Evolutionary conservation across 35 echinoderm and acorn worm genomes (phyloP).

Genomic region (Amphiura filiformis): DNA sequence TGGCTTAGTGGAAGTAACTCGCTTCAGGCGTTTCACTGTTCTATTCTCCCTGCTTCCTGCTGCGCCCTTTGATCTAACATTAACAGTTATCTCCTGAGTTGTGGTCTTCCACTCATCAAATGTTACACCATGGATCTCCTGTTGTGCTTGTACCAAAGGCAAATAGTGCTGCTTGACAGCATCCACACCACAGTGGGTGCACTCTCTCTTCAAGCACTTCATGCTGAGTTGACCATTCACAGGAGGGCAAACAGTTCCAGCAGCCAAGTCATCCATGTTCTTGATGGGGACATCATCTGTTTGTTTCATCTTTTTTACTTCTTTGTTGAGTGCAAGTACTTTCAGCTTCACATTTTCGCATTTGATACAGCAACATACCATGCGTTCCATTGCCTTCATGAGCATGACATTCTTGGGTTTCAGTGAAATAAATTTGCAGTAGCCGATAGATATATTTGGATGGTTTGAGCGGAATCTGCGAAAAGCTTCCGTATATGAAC

Average conservation of each 20-base stretch:
- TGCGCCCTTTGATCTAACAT: neutral
- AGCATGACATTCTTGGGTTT: constrained; percentile 22
- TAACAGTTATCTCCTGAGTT: neutral
- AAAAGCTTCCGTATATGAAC: neutral
- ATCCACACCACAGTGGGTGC: neutral
- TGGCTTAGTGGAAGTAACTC: neutral
- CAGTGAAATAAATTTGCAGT: neutral
- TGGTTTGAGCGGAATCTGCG: neutral
- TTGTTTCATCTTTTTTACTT: neutral
- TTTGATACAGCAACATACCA: constrained; percentile 4
- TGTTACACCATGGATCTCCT: neutral
- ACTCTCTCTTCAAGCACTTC: neutral
- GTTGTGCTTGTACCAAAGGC: neutral
- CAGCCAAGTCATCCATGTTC: neutral
- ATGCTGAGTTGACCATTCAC: neutral
- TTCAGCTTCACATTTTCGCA: constrained; percentile 26
- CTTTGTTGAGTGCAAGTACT: constrained; percentile 2
- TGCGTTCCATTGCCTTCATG: constrained; percentile 4
- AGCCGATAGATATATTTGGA: neutral
- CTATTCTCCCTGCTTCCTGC: neutral
- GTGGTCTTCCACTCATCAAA: constrained; percentile 14
- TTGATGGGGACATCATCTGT: neutral
- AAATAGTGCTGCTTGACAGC: neutral
- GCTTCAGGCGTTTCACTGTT: constrained; percentile 20
- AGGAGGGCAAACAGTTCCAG: too few relatives aligned